Base-by-base conservation (phyloP, 2,797 vertebrate species). In the Enteromius viviparus region DNA sequence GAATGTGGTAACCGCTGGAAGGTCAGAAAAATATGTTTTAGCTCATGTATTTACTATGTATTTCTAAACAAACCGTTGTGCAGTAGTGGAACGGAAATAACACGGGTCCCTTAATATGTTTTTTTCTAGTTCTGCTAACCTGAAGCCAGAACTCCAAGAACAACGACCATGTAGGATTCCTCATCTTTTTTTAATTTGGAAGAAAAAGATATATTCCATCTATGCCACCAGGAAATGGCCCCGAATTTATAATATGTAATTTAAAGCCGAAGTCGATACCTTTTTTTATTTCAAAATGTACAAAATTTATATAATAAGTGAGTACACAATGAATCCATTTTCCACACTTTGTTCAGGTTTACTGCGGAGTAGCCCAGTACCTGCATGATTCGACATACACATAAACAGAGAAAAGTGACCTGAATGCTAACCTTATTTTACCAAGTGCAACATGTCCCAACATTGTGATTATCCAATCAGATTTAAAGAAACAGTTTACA, bases 1-100 rank as follows among this genome's bases (percentile, higher is more conserved):
- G 98, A 99, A 84, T 99, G 98, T 6, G 98, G 98, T 51, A 96
- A 99, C 91, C 97, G 98, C 91, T 99, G 98, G 98, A 99, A 99
- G 97, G 98, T 99, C 85, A 80, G 95, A 69, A 81, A 17, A 34
- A 78, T 42, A 42, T 42, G 4, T 74, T 75, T 75, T 64, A 0
- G 1, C 12, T 76, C 34, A 58, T 34, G 21, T 17, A 71, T 53
- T 53, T 70, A 11, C 15, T 6, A 14, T 66, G 12, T 32, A 3
- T 23, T 53, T 75, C 8, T 66, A n/a, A 71, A 45, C 55, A 23
- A 17, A 55, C 21, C 10, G 4, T 37, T 12, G 45, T 49, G 10
- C 19, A 49, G 5, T 81, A 64, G 19, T 26, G 15, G 6, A 26
- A 29, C 66, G 34, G 2, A 45, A 68, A 47, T 82, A 47, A 81